Percentiles rank a stretch among this genome's conserved stretches.
Evolutionary conservation across 2,888 invertebrate genomes (phyloP).

Genomic region (Protophormia terraenovae): DNA sequence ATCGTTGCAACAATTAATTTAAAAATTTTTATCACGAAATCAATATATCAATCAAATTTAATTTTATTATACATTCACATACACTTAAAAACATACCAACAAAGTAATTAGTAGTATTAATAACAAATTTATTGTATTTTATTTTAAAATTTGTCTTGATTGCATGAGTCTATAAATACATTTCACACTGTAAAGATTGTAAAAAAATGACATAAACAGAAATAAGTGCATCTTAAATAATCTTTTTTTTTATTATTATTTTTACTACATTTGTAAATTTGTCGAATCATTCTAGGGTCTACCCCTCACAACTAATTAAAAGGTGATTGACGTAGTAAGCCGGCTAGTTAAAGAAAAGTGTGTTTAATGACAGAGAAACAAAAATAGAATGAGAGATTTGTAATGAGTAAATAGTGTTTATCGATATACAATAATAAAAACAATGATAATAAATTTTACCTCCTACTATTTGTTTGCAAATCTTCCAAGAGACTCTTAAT

Average conservation of each 20-base stretch:
- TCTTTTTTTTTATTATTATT: too few relatives aligned
- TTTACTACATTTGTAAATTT: too few relatives aligned
- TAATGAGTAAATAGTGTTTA: not conserved
- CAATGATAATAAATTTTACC: not conserved
- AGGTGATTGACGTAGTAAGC: too few relatives aligned
- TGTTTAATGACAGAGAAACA: not conserved
- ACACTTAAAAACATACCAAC: not conserved
- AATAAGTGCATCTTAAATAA: too few relatives aligned
- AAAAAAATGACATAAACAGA: too few relatives aligned
- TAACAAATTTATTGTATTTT: not conserved
- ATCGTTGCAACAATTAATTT: not conserved
- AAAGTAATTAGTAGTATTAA: not conserved
- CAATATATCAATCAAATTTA: not conserved
- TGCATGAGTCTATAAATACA: too few relatives aligned
- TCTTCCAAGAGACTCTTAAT: not conserved
- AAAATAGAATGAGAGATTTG: not conserved
- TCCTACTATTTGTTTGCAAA: not conserved
- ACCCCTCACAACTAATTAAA: too few relatives aligned
- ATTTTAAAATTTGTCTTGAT: too few relatives aligned
- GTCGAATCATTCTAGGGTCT: too few relatives aligned
- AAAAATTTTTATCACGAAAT: constrained; percentile 12
- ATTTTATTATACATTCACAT: not conserved
- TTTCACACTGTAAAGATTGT: too few relatives aligned
- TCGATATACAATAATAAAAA: not conserved
- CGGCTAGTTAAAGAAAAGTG: too few relatives aligned